A percentile compares a stretch with the other conserved stretches of the same genome.
Evolutionary conservation across 2,113 vertebrate species (phyloP).

Genomic region (Fregetta grallaria): DNA sequence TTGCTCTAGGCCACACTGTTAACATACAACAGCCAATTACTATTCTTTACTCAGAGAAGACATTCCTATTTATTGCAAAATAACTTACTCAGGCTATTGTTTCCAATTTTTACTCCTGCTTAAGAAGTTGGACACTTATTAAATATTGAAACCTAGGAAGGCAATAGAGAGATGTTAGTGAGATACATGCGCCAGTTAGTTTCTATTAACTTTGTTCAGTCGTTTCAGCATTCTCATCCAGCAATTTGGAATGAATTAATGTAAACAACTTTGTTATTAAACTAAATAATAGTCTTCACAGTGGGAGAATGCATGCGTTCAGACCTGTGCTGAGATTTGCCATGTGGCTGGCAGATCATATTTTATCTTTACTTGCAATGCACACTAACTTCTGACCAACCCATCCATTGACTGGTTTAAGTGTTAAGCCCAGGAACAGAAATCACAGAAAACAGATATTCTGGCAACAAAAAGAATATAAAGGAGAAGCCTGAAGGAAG

Average conservation of each 20-base stretch:
- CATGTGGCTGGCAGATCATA: not conserved
- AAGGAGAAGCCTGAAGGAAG: not conserved
- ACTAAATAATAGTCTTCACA: not conserved
- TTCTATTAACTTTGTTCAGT: constrained; percentile 31
- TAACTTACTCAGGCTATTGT: constrained; percentile 41
- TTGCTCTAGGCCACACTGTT: constrained; percentile 48
- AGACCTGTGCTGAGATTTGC: not conserved
- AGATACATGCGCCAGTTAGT: constrained; percentile 2
- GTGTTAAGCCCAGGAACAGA: not conserved
- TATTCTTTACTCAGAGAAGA: constrained; percentile 63
- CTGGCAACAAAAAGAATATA: not conserved
- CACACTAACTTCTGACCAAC: not conserved
- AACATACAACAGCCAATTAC: constrained; percentile 57
- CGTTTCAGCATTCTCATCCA: not conserved
- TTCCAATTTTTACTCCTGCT: constrained; percentile 58
- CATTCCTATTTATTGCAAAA: constrained; percentile 61
- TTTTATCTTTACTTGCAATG: not conserved
- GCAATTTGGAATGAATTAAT: constrained; percentile 11
- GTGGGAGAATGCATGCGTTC: accelerated
- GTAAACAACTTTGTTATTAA: not conserved
- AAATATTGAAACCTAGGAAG: constrained; percentile 48
- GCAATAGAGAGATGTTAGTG: not conserved
- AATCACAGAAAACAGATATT: not conserved
- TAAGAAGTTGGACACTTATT: constrained; percentile 35
- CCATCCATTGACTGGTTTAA: not conserved